Evolutionary conservation across 1,140 invertebrate species (phyloP), one percentile per base, ranked within the genome.

Genomic region (Aphis craccivora): DNA sequence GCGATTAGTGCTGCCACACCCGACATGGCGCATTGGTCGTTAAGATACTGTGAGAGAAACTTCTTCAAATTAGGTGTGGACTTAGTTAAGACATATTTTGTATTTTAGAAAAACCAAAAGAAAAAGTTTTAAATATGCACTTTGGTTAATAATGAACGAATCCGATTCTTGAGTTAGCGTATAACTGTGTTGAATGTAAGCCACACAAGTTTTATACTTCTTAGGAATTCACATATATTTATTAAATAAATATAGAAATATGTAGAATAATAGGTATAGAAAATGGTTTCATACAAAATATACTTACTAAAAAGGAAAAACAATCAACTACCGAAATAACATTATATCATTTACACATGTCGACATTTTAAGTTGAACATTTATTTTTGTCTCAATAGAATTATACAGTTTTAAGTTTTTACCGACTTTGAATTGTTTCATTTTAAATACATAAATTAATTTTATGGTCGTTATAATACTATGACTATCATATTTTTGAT

Each of bases 41-140:
- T 89, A 90, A 84, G 30, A 87, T 45, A 87, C 84, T 87, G 43
- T 87, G 48, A n/a, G 43, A 18, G 43, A 84, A 84, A 84, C 84
- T 43, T 45, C 84, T 84, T 84, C 37, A 43, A 84, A 84, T 84
- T 84, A 84, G 43, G 20, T 0, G 23, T 84, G 43, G 84, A 87
- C 30, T 35, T 48, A 8, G 35, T 51, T 35, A 22, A 88, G 45
- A 88, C n/a, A 87, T 48, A 51, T 88, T 48, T 48, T 14, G 14
- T 86, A 23, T 84, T 84, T 40, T 45, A 37, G 76, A 83, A 83
- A 67, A 67, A 67, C 11, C 11, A 55, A 76, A 76, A 76, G 30
- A 67, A n/a, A 76, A 76, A 76, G n/a, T 76, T 76, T n/a, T 76
- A 76, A 76, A 76, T 4, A 18, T n/a, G 14, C 14, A 6, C 14